These are phyloP conservation scores for Aegithalos caudatus DNA, from an alignment of 2,113 vertebrate genomes.

Conservation along the genomic window DNA sequence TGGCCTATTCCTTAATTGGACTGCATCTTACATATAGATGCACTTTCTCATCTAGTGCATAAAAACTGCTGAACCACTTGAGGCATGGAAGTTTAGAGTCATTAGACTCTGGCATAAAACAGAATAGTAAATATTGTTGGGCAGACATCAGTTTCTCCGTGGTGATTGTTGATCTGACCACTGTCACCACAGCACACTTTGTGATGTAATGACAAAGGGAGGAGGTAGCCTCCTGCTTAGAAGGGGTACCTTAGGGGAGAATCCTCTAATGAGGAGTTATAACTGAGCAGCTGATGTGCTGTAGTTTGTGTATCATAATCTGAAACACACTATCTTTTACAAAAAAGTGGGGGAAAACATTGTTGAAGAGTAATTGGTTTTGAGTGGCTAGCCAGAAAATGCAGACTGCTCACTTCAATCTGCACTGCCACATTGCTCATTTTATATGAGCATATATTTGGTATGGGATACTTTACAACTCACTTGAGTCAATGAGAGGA, in stretches of 20 bases:
- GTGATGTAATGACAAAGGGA: neutral
- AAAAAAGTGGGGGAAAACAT: neutral
- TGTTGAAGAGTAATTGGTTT: neutral
- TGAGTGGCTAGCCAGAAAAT: neutral
- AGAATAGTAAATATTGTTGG: neutral
- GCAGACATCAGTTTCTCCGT: neutral
- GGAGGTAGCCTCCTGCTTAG: neutral
- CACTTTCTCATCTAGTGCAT: neutral
- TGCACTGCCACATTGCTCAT: neutral
- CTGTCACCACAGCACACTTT: neutral
- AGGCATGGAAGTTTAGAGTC: neutral
- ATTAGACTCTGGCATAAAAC: neutral
- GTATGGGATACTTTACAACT: neutral
- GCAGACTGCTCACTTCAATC: neutral
- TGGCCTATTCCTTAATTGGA: neutral
- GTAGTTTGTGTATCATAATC: neutral
- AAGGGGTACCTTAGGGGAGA: neutral
- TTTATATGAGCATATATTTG: neutral
- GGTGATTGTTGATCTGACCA: neutral
- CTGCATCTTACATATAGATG: neutral
- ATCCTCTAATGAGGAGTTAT: neutral
- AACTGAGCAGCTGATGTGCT: neutral
- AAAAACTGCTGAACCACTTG: fast-evolving
- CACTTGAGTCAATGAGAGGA: neutral
- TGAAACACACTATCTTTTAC: neutral